A percentile compares a stretch with the other conserved stretches of the same genome.
These are phyloP conservation scores for Glyptemys insculpta DNA, from an alignment of 2,797 vertebrate genomes.

Conservation along the genomic window DNA sequence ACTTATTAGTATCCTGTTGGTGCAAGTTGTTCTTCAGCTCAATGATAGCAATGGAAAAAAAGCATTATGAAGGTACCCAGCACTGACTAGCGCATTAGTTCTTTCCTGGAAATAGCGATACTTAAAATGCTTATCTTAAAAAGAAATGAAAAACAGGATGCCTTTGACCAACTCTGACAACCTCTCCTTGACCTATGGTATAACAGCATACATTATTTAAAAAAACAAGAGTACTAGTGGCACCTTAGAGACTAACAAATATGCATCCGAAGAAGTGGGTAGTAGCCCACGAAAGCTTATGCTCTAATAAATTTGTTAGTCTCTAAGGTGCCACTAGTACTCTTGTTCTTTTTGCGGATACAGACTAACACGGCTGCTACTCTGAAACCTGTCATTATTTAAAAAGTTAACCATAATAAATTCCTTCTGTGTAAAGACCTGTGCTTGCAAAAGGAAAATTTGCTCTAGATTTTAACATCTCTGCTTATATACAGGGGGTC, in stretches of 20 bases:
- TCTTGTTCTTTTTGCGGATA: no score
- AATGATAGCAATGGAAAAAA: not conserved
- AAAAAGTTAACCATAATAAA: not conserved
- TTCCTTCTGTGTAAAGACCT: not conserved
- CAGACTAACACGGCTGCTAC: no score
- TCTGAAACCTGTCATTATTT: no score
- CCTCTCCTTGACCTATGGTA: not conserved
- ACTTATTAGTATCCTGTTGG: not conserved
- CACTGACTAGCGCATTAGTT: not conserved
- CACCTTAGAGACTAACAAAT: no score
- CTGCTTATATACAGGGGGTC: not conserved
- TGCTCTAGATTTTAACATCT: not conserved
- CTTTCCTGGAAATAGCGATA: not conserved
- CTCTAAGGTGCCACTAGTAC: no score
- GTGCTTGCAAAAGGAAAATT: not conserved
- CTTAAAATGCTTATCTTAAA: not conserved
- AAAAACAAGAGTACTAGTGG: no score
- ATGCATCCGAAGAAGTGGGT: no score
- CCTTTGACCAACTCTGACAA: not conserved
- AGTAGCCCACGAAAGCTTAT: no score
- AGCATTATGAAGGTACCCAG: not conserved
- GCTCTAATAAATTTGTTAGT: no score
- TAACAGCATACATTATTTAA: not conserved
- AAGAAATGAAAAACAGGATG: not conserved
- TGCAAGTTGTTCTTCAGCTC: not conserved